phyloP scores from a whole-genome alignment of 2,797 vertebrate species.

The Aldrovandia affinis region DNA sequence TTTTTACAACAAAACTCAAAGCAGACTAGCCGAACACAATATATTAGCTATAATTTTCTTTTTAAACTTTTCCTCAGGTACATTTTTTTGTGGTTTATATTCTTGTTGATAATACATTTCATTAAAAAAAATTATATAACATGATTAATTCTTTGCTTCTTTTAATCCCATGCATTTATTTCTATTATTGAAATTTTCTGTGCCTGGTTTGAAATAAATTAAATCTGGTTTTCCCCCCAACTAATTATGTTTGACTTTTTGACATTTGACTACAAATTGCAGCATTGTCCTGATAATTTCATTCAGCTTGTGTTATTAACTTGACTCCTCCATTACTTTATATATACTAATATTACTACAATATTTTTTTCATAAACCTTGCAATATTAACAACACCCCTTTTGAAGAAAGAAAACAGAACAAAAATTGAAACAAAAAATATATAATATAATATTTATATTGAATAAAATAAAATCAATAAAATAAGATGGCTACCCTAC shows the following conservation, averaged over 20 bases:
- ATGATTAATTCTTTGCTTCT: slow-evolving; percentile 76
- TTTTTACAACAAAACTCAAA: slow-evolving; percentile 83
- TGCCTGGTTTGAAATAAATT: slow-evolving; percentile 78
- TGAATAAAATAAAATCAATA: slow-evolving; percentile 73
- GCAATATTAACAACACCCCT: slow-evolving; percentile 88
- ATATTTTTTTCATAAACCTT: slow-evolving; percentile 76
- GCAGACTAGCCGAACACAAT: slow-evolving; percentile 95
- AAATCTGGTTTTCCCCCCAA: slow-evolving; percentile 65
- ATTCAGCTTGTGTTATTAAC: slow-evolving; percentile 68
- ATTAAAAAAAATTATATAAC: slow-evolving; percentile 70
- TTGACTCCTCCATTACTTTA: slow-evolving; percentile 67
- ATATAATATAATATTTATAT: slow-evolving; percentile 78
- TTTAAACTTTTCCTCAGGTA: slow-evolving; percentile 81
- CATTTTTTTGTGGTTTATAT: slow-evolving; percentile 84
- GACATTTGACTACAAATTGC: slow-evolving; percentile 90
- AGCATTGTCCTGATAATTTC: slow-evolving; percentile 86
- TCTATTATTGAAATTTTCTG: slow-evolving; percentile 68
- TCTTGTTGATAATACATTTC: slow-evolving; percentile 77
- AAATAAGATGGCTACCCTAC: slow-evolving; percentile 74
- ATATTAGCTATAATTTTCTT: slow-evolving; percentile 89
- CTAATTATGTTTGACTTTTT: slow-evolving; percentile 69
- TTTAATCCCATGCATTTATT: slow-evolving; percentile 84
- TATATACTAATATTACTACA: slow-evolving; percentile 82
- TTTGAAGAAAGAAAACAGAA: slow-evolving; percentile 82
- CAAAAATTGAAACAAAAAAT: slow-evolving; percentile 57